These are phyloP conservation scores for Oedothorax gibbosus DNA, from an alignment of 1,140 invertebrate species.

Conservation along the genomic window DNA sequence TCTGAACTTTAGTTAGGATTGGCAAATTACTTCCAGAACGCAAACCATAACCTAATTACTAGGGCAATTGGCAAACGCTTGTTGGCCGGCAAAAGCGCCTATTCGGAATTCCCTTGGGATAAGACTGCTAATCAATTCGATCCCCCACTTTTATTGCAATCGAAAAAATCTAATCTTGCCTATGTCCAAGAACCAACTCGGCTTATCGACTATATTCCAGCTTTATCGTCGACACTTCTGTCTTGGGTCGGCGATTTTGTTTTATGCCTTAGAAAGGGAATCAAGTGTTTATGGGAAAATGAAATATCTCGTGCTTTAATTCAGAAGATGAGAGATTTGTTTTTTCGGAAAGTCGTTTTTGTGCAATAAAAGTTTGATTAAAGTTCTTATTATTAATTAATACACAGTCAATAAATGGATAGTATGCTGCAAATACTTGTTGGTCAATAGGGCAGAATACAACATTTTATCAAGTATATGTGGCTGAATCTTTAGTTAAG, in stretches of 20 bases:
- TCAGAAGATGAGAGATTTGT: no score
- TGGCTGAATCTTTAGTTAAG: no score
- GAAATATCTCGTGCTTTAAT: no score
- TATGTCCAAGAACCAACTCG: constrained; percentile 41
- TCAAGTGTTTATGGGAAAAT: background rate
- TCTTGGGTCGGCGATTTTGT: background rate
- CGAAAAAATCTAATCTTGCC: constrained; percentile 58
- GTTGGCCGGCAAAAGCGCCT: constrained; percentile 42
- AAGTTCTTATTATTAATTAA: background rate
- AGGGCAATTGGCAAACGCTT: constrained; percentile 34
- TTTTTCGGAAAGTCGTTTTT: background rate
- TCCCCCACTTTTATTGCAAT: constrained; percentile 59
- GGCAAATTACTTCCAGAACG: no score
- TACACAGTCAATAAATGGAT: background rate
- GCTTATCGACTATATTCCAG: constrained; percentile 41
- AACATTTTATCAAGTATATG: no score
- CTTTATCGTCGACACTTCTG: constrained; percentile 22
- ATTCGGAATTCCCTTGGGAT: constrained; percentile 19
- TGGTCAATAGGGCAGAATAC: no score
- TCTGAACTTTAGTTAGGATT: no score
- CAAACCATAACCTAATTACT: constrained; percentile 54
- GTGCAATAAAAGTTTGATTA: background rate
- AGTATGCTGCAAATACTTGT: no score
- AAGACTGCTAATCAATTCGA: constrained; percentile 56
- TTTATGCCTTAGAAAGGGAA: background rate